Evolutionary conservation across 2,888 invertebrate species (phyloP).

Genomic region (Tortricodes alternella): DNA sequence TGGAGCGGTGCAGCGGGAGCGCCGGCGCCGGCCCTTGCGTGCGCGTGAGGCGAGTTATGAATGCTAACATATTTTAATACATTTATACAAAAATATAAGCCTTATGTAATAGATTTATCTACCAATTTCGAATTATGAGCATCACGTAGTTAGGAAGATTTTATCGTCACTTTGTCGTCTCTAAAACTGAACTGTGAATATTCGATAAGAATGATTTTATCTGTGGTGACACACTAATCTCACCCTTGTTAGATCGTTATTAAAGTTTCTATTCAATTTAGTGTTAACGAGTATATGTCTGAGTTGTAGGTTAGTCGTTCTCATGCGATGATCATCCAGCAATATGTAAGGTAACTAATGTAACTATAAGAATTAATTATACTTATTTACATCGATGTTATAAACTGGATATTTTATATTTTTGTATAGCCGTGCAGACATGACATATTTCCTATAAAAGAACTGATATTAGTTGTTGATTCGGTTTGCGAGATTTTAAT

Average conservation of each 20-base stretch:
- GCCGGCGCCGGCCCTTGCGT: constrained; percentile 29
- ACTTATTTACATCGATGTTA: constrained; percentile 57
- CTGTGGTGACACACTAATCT: constrained; percentile 49
- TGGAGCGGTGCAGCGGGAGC: constrained; percentile 30
- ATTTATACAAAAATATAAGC: constrained; percentile 68
- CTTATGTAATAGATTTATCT: constrained; percentile 59
- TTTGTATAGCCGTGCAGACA: constrained; percentile 61
- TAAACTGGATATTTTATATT: constrained; percentile 64
- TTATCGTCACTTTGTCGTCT: constrained; percentile 51
- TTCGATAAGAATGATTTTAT: constrained; percentile 45
- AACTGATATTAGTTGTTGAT: constrained; percentile 65
- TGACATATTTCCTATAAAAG: constrained; percentile 60
- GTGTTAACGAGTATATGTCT: constrained; percentile 35
- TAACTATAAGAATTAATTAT: constrained; percentile 37
- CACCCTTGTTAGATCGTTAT: constrained; percentile 50
- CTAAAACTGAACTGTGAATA: constrained; percentile 53
- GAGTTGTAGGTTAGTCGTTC: constrained; percentile 23
- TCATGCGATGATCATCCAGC: constrained; percentile 16
- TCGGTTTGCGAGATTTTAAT: constrained; percentile 69
- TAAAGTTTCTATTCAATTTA: constrained; percentile 45
- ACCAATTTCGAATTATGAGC: constrained; percentile 55
- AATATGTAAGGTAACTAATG: constrained; percentile 25
- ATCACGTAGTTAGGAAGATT: constrained; percentile 59
- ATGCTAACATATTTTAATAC: constrained; percentile 78
- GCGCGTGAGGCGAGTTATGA: constrained; percentile 64